phyloP scores from a whole-genome alignment of 2,888 invertebrate species.

The Chrysolina americana region DNA sequence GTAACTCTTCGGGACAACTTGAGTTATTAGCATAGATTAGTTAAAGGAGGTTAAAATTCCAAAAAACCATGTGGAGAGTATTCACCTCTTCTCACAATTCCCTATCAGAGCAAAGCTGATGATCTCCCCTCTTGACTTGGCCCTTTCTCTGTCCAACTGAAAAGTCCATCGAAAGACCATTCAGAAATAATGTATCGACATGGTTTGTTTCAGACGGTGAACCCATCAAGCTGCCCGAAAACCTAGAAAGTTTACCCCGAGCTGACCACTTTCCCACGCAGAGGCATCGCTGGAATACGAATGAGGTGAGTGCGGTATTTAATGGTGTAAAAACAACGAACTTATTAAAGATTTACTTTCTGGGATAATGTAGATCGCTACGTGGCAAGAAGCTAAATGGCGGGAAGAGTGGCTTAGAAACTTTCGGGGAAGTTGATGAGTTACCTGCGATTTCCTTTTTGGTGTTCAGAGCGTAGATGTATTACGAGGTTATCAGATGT shows the following conservation, averaged over 20 bases:
- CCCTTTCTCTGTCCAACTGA: background rate
- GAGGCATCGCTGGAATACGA: slow-evolving; percentile 98
- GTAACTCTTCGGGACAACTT: no score
- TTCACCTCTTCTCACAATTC: background rate
- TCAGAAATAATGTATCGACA: slow-evolving; percentile 30
- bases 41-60: no score
- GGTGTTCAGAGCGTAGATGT: background rate
- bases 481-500: background rate
- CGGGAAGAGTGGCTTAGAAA: slow-evolving; percentile 11
- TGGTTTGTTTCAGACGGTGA: slow-evolving; percentile 82
- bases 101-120: background rate
- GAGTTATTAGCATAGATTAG: no score
- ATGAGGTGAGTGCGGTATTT: slow-evolving; percentile 83
- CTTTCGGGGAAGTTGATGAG: slow-evolving; percentile 17
- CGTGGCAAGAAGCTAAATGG: slow-evolving; percentile 14
- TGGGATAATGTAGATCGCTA: slow-evolving; percentile 18
- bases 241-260: slow-evolving; percentile 93
- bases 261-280: slow-evolving; percentile 96
- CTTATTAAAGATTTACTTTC: slow-evolving; percentile 47
- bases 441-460: slow-evolving; percentile 16
- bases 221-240: slow-evolving; percentile 94
- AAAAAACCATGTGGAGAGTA: no score
- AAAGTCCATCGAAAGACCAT: slow-evolving; percentile 13
- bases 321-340: slow-evolving; percentile 44
- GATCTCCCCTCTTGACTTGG: background rate